A percentile compares a stretch with the other conserved stretches of the same genome.
These are phyloP conservation scores for Helogale parvula DNA, from an alignment of 2,113 vertebrate genomes.

Conservation along the genomic window DNA sequence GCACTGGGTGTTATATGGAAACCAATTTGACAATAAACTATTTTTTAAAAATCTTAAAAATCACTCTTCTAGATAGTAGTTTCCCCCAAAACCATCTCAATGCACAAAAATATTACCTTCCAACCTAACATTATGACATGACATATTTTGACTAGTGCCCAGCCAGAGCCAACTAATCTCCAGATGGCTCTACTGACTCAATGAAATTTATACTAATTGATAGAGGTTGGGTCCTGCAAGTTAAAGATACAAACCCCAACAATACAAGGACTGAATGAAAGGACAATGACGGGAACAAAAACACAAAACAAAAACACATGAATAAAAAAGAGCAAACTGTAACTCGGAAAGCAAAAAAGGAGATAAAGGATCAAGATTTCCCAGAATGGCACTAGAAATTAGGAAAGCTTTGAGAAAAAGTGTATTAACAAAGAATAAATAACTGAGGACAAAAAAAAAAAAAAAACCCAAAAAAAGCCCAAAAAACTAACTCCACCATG, in stretches of 20 bases:
- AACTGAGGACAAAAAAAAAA: background rate
- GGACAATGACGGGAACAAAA: background rate
- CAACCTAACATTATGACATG: background rate
- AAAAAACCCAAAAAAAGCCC: background rate
- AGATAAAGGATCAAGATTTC: constrained; percentile 15
- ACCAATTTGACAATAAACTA: too few species aligned
- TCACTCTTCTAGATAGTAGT: background rate
- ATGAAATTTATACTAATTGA: background rate
- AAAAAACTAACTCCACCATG: background rate
- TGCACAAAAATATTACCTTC: background rate
- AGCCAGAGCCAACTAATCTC: background rate
- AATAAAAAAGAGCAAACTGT: background rate
- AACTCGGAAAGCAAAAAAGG: background rate
- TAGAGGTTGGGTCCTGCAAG: background rate
- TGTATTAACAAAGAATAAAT: background rate
- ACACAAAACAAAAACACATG: background rate
- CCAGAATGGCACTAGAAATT: background rate
- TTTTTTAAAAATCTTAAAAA: background rate
- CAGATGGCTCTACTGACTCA: background rate
- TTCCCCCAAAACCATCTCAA: background rate
- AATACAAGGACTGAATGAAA: background rate
- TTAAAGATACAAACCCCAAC: background rate
- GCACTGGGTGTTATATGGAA: too few species aligned
- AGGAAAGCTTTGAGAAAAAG: background rate
- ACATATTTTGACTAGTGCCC: background rate